Evolutionary conservation across 2,888 invertebrate species (phyloP), one percentile per base, ranked within the genome.

Genomic region (Lobophora halterata): DNA sequence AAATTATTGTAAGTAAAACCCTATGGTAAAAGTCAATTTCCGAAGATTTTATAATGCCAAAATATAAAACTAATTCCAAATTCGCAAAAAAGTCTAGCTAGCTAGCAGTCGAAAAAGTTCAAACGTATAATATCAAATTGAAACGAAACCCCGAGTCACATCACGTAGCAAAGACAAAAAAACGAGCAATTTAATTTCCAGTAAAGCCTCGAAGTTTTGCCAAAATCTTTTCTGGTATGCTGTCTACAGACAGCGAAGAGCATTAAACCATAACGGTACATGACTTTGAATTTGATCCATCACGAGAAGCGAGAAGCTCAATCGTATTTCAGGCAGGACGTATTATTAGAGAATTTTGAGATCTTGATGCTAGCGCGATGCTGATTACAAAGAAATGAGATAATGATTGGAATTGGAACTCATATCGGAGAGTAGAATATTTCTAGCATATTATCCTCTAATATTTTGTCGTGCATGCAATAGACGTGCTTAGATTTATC

Each of bases 401-500:
- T 17, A 5, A 7, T 24, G 12, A n/a, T 27, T 21, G 11, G 8
- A 27, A 27, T n/a, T n/a, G n/a, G n/a, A n/a, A n/a, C n/a, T n/a
- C n/a, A n/a, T n/a, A n/a, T n/a, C n/a, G n/a, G n/a, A n/a, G n/a
- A n/a, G n/a, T n/a, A n/a, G n/a, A n/a, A n/a, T n/a, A n/a, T n/a
- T n/a, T n/a, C n/a, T n/a, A n/a, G n/a, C n/a, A n/a, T n/a, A n/a
- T n/a, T n/a, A n/a, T n/a, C n/a, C n/a, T n/a, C n/a, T n/a, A n/a
- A n/a, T n/a, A n/a, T n/a, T n/a, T n/a, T n/a, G n/a, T n/a, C n/a
- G n/a, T n/a, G 61, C 65, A 67, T 58, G 55, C 44, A 53, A 52
- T 36, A 61, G 58, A 79, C 80, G 79, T 79, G 80, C 61, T 48
- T 44, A 30, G 69, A 71, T 59, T 78, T 49, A 51, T 51, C n/a